These are phyloP conservation scores for Lindbergichthys nudifrons DNA, from an alignment of 2,797 vertebrate species.

Conservation along the genomic window DNA sequence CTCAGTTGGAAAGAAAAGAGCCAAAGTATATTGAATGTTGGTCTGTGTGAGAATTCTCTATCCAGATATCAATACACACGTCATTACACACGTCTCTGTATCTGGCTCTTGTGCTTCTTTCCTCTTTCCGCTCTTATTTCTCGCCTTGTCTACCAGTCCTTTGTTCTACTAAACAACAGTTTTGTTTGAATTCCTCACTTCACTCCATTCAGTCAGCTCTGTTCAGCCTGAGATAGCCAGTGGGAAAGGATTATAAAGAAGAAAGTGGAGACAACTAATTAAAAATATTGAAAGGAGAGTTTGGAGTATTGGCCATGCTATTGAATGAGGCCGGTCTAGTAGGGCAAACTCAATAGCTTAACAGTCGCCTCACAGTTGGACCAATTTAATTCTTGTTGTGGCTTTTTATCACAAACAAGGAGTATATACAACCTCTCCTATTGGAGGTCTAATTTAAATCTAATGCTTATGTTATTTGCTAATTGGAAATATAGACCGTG, in stretches of 20 bases:
- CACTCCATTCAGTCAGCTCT: conserved; percentile 10
- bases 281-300: conserved; percentile 8
- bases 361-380: background rate
- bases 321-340: conserved; percentile 5
- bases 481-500: background rate
- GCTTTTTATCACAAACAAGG: background rate
- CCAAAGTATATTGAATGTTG: conserved; percentile 58
- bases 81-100: conserved; percentile 50
- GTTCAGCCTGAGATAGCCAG: background rate
- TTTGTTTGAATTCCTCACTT: conserved; percentile 20
- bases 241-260: background rate
- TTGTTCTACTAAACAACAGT: conserved; percentile 22
- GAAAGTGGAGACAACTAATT: background rate
- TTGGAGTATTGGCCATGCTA: background rate
- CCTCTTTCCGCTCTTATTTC: conserved; percentile 6
- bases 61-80: conserved; percentile 46
- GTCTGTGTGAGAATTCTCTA: conserved; percentile 31
- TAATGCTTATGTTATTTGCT: background rate
- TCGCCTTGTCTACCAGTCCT: background rate
- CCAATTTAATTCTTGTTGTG: background rate
- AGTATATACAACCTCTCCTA: background rate
- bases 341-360: conserved; percentile 1
- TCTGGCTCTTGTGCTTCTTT: conserved; percentile 25
- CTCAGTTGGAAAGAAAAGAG: conserved; percentile 41
- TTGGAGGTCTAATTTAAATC: background rate